Conservation (phyloP, 2,888 invertebrate species). For the Neria commutata region DNA sequence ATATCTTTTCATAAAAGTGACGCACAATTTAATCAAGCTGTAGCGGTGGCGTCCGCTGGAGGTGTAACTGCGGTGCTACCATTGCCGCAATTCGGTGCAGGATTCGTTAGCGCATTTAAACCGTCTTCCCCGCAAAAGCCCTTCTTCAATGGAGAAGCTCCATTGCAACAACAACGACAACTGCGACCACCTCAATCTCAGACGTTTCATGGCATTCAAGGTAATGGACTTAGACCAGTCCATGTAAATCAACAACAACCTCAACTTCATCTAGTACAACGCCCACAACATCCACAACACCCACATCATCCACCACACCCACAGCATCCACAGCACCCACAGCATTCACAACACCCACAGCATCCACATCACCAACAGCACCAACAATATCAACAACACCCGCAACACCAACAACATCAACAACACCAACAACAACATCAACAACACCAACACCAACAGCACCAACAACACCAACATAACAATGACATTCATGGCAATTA, state of each 20-base stretch:
- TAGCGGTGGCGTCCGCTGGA: slow-evolving; percentile 37
- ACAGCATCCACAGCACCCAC: slow-evolving; percentile 7
- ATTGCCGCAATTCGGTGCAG: slow-evolving; percentile 29
- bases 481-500: not conserved
- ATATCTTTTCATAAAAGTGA: not conserved
- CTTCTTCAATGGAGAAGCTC: not conserved
- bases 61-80: slow-evolving; percentile 31
- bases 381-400: not conserved
- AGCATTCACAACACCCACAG: not conserved
- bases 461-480: slow-evolving; percentile 14
- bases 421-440: not conserved
- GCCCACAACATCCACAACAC: slow-evolving; percentile 6
- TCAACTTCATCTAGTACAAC: slow-evolving; percentile 10
- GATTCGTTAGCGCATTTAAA: slow-evolving; percentile 1
- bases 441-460: not conserved
- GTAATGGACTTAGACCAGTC: not conserved
- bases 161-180: slow-evolving; percentile 7
- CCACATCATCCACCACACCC: slow-evolving; percentile 10
- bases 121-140: no score
- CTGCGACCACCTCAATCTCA: slow-evolving; percentile 5
- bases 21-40: not conserved
- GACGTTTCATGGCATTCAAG: not conserved
- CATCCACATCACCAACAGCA: not conserved
- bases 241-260: slow-evolving; percentile 10
- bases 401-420: not conserved